A percentile compares a stretch with the other conserved stretches of the same genome.
These are phyloP conservation scores for Heteropelma amictum DNA, from an alignment of 2,888 invertebrate genomes.

Conservation along the genomic window DNA sequence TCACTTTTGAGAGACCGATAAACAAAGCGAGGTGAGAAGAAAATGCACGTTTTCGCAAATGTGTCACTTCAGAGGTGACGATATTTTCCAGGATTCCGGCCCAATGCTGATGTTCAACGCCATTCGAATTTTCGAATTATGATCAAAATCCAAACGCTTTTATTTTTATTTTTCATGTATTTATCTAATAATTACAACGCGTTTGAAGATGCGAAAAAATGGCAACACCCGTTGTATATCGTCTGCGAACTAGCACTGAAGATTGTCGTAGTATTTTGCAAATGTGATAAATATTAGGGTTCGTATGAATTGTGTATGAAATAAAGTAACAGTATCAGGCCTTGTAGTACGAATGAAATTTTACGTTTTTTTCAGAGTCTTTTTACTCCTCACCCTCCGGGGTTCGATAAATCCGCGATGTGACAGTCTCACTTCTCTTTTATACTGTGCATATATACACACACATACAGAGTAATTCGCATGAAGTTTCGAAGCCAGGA, in stretches of 20 bases:
- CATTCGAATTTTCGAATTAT: background rate
- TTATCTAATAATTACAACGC: no score
- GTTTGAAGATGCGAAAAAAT: no score
- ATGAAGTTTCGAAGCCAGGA: no score
- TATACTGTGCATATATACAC: slow-evolving; percentile 7
- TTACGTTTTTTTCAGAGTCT: background rate
- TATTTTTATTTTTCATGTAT: no score
- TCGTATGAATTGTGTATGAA: slow-evolving; percentile 39
- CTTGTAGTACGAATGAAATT: slow-evolving; percentile 28
- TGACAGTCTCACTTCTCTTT: slow-evolving; percentile 39
- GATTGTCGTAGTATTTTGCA: slow-evolving; percentile 24
- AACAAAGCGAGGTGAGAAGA: background rate
- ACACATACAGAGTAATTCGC: no score
- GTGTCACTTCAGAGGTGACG: no score
- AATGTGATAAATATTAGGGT: slow-evolving; percentile 30
- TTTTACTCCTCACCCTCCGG: slow-evolving; percentile 8
- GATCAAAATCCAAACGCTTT: no score
- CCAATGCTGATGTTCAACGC: no score
- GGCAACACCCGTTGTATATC: slow-evolving; percentile 9
- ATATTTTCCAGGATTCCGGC: no score
- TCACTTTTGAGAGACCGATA: no score
- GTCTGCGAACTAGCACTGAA: slow-evolving; percentile 2
- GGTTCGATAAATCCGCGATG: slow-evolving; percentile 51
- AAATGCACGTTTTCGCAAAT: background rate
- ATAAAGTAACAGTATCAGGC: slow-evolving; percentile 12